These are phyloP conservation scores for Fopius arisanus DNA, from an alignment of 1,140 invertebrate genomes.

Conservation along the genomic window DNA sequence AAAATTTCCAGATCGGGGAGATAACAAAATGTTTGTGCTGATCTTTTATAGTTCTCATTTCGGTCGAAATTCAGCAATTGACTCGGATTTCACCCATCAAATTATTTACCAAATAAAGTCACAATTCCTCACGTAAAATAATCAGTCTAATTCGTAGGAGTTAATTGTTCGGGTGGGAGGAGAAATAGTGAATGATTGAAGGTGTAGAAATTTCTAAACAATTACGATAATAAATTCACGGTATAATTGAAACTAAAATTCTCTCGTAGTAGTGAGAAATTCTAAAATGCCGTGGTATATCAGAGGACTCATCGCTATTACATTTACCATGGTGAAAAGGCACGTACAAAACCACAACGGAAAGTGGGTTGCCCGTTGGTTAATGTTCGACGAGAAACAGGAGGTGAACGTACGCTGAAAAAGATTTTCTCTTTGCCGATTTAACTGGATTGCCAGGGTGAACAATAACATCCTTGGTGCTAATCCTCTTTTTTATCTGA, in stretches of 20 bases:
- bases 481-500: constrained; percentile 6
- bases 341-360: constrained; percentile 44
- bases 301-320: constrained; percentile 6
- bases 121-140: background rate
- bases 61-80: no score
- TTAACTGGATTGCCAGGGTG: constrained; percentile 46
- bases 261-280: background rate
- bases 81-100: background rate
- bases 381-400: constrained; percentile 32
- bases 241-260: background rate
- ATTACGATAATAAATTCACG: background rate
- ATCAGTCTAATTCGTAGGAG: background rate
- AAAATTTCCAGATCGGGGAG: no score
- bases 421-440: constrained; percentile 58
- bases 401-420: constrained; percentile 56
- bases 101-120: background rate
- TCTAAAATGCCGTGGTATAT: background rate
- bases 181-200: background rate
- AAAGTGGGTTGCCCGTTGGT: constrained; percentile 58
- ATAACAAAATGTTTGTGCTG: no score
- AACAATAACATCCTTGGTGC: constrained; percentile 4
- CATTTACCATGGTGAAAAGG: constrained; percentile 43
- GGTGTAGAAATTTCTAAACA: background rate
- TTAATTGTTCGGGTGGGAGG: background rate
- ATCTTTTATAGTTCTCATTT: no score